Conservation (phyloP, 2,113 vertebrate genomes). For the Corythoichthys haematopterus region DNA sequence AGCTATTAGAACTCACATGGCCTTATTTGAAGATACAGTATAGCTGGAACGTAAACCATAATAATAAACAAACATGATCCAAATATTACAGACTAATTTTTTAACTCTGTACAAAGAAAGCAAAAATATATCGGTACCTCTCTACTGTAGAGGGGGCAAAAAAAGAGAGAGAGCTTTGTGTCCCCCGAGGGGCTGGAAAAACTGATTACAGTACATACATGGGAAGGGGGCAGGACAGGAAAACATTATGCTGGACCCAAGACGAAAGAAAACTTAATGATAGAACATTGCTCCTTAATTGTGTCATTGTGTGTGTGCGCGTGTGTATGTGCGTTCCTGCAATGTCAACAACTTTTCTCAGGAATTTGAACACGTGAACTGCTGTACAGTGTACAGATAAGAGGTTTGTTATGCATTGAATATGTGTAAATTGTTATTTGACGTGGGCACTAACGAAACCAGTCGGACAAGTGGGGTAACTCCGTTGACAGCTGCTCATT, state of each 20-base stretch:
- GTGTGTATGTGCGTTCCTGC: neutral
- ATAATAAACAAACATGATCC: neutral
- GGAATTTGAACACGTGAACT: neutral
- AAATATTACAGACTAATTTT: slow-evolving; percentile 1
- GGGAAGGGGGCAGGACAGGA: slow-evolving; percentile 48
- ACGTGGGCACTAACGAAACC: slow-evolving; percentile 8
- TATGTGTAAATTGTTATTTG: neutral
- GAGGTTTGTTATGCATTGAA: slow-evolving; percentile 20
- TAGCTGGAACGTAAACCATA: neutral
- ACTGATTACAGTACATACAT: slow-evolving; percentile 56
- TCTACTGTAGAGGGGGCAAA: slow-evolving; percentile 13
- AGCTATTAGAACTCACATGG: slow-evolving; percentile 3
- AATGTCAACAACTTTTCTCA: neutral
- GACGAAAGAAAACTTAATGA: slow-evolving; percentile 17
- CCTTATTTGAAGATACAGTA: slow-evolving; percentile 1
- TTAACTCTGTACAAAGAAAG: slow-evolving; percentile 16
- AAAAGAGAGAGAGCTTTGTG: slow-evolving; percentile 41
- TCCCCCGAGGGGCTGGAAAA: slow-evolving; percentile 65
- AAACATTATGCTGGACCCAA: slow-evolving; percentile 15
- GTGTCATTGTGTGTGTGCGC: neutral
- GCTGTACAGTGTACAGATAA: neutral
- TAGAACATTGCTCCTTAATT: neutral
- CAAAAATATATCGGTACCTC: slow-evolving; percentile 5
- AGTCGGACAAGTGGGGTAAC: slow-evolving; percentile 32
- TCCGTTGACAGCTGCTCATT: neutral